phyloP scores from a whole-genome alignment of 2,797 vertebrate genomes.

The Catamblyrhynchus diadema region DNA sequence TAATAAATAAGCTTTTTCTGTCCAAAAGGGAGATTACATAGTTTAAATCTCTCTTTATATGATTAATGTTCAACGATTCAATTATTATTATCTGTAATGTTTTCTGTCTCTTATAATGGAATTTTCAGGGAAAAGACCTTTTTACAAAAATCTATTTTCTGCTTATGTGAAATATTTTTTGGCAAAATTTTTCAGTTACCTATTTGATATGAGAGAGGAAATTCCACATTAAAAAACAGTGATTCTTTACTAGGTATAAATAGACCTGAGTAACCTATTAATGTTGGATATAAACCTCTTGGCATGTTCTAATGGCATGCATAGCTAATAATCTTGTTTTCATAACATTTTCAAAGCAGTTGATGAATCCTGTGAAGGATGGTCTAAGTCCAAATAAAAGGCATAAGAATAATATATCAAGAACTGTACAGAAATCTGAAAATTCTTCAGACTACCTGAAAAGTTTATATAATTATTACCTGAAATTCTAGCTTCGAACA shows the following conservation, averaged over 20 bases:
- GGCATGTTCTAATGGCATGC: background rate
- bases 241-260: background rate
- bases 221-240: background rate
- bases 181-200: background rate
- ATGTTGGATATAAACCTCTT: background rate
- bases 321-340: background rate
- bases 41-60: background rate
- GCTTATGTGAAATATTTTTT: background rate
- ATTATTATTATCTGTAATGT: background rate
- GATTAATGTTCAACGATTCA: background rate
- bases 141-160: background rate
- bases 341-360: background rate
- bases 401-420: background rate
- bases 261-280: background rate
- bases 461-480: background rate
- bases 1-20: background rate
- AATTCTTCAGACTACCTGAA: background rate
- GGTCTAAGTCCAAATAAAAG: background rate
- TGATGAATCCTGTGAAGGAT: background rate
- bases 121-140: background rate
- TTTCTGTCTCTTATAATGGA: background rate
- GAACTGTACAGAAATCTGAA: background rate
- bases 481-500: background rate
- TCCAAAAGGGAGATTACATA: background rate
- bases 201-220: background rate